Evolutionary conservation across 2,797 vertebrate species (phyloP).

Genomic region (Corythornis leucogaster): DNA sequence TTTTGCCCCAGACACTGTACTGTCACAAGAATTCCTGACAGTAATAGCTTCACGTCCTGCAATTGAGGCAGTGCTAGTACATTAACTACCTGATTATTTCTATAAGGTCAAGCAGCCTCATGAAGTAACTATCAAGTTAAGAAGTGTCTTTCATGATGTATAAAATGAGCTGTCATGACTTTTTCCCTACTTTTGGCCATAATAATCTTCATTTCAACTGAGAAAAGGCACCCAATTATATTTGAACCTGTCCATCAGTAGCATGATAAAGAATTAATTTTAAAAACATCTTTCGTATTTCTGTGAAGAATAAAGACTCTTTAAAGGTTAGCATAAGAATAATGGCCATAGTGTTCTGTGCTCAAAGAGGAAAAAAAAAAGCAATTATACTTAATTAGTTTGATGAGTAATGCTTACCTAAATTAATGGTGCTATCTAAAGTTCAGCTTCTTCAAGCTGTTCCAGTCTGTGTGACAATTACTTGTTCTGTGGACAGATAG

Average conservation of each 20-base stretch:
- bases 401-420: slow-evolving; percentile 20
- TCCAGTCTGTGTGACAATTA: slow-evolving; percentile 18
- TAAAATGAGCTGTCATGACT: not conserved
- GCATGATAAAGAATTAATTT: not conserved
- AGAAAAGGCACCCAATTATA: not conserved
- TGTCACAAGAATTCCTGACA: not conserved
- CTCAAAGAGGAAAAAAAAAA: not conserved
- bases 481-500: not conserved
- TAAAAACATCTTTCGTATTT: not conserved
- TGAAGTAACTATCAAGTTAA: not conserved
- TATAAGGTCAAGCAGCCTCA: slow-evolving; percentile 20
- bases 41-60: not conserved
- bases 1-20: not conserved
- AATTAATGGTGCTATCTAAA: slow-evolving; percentile 18
- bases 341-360: not conserved
- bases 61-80: not conserved
- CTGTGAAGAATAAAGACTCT: not conserved
- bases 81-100: slow-evolving; percentile 19
- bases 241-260: not conserved
- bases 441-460: slow-evolving; percentile 38
- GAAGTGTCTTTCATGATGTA: not conserved
- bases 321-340: slow-evolving; percentile 15
- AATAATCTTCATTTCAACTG: not conserved
- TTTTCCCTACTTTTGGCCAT: not conserved
- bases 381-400: slow-evolving; percentile 35